Evolutionary conservation across 1,140 invertebrate species (phyloP).

Genomic region (Sycophila sp.): DNA sequence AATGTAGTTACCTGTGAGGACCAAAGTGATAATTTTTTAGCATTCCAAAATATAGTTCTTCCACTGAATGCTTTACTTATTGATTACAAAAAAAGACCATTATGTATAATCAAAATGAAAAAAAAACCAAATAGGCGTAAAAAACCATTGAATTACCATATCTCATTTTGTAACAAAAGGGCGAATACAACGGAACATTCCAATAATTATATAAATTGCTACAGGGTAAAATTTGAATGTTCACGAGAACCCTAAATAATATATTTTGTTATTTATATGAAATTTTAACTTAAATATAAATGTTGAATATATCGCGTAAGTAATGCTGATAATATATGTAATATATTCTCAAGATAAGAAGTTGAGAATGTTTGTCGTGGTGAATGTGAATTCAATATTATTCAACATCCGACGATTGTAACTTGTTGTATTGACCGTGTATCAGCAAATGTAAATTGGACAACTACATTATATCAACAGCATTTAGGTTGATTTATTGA

Average conservation of each 20-base stretch:
- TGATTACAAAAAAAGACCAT: not conserved
- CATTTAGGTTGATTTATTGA: not conserved
- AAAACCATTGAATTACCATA: not conserved
- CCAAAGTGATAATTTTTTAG: not conserved
- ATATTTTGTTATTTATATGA: constrained; percentile 49
- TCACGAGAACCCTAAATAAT: constrained; percentile 33
- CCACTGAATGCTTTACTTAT: not conserved
- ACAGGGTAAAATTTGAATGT: not conserved
- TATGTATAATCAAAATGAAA: not conserved
- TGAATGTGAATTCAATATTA: constrained; percentile 32
- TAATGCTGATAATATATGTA: constrained; percentile 15
- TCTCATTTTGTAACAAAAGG: too few species aligned
- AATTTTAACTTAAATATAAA: constrained; percentile 37
- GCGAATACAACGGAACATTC: constrained; percentile 1
- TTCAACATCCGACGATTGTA: not conserved
- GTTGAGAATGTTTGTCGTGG: constrained; percentile 18
- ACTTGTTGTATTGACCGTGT: not conserved
- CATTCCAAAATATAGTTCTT: not conserved
- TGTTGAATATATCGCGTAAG: constrained; percentile 13
- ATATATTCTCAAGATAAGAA: constrained; percentile 19
- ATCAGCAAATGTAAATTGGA: too few species aligned
- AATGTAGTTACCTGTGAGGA: not conserved
- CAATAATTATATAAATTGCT: not conserved
- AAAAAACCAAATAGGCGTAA: not conserved
- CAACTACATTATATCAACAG: too few species aligned